phyloP scores from a whole-genome alignment of 2,888 invertebrate genomes.

The Ormyrus thymus region DNA sequence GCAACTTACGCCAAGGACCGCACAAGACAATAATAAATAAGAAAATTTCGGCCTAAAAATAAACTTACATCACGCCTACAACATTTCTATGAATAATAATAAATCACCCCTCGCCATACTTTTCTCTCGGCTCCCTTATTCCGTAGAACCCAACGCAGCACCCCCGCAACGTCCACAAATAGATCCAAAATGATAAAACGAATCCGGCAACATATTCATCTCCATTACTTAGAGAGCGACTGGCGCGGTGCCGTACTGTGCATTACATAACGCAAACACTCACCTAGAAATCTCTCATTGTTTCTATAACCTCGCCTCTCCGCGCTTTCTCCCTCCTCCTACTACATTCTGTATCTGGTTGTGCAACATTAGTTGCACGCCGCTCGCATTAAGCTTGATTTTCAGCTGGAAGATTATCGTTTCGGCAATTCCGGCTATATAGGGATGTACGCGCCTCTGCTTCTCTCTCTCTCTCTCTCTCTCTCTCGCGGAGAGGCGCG shows the following conservation, averaged over 20 bases:
- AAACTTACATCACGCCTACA: no score
- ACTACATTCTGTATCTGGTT: background rate
- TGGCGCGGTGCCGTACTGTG: slow-evolving; percentile 10
- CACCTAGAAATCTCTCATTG: slow-evolving; percentile 10
- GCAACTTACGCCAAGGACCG: no score
- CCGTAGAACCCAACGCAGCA: no score
- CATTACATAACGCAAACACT: background rate
- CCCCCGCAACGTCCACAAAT: background rate
- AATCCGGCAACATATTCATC: slow-evolving; percentile 1
- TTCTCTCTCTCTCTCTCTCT: no score
- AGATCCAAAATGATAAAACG: background rate
- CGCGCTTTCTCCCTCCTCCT: background rate
- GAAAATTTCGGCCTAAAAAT: no score
- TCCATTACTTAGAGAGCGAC: slow-evolving; percentile 15
- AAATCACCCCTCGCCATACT: no score
- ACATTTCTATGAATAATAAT: no score
- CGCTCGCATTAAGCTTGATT: slow-evolving; percentile 33
- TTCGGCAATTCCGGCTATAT: slow-evolving; percentile 30
- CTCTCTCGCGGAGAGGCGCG: background rate
- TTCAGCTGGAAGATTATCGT: slow-evolving; percentile 41
- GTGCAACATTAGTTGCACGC: slow-evolving; percentile 28
- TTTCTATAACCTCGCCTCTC: background rate
- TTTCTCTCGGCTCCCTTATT: no score
- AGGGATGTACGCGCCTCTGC: background rate
- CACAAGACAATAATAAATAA: no score